These are phyloP conservation scores for Nebria brevicollis DNA, from an alignment of 2,888 invertebrate genomes.

Conservation along the genomic window DNA sequence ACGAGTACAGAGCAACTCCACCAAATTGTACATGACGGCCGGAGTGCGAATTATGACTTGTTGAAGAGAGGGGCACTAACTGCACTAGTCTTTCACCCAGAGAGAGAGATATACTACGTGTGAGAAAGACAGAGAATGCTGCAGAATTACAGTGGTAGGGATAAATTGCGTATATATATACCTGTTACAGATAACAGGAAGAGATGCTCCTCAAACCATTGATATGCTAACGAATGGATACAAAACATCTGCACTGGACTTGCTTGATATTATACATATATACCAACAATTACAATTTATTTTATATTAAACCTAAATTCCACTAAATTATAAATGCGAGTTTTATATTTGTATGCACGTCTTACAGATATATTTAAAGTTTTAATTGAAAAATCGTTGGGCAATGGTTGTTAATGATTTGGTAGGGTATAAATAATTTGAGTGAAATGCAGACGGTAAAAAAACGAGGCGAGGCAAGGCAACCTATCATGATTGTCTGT, in stretches of 20 bases:
- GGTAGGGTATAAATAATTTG: too few species aligned
- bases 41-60: neutral
- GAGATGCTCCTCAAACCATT: neutral
- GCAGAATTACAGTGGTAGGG: neutral
- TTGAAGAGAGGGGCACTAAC: neutral
- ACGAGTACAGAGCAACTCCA: neutral
- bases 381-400: too few species aligned
- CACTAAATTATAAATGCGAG: too few species aligned
- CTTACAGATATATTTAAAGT: too few species aligned
- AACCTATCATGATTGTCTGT: neutral
- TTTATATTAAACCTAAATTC: too few species aligned
- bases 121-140: neutral
- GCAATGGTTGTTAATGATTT: too few species aligned
- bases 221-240: neutral
- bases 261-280: too few species aligned
- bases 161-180: neutral
- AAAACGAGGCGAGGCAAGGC: neutral
- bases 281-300: too few species aligned
- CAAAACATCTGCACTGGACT: neutral
- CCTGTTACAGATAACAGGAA: neutral
- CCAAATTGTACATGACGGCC: slow-evolving; percentile 1
- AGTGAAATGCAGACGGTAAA: neutral
- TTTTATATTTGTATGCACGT: too few species aligned
- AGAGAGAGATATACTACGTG: neutral
- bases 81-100: neutral